phyloP scores from a whole-genome alignment of 2,888 invertebrate species.

The Synergus gifuensis region DNA sequence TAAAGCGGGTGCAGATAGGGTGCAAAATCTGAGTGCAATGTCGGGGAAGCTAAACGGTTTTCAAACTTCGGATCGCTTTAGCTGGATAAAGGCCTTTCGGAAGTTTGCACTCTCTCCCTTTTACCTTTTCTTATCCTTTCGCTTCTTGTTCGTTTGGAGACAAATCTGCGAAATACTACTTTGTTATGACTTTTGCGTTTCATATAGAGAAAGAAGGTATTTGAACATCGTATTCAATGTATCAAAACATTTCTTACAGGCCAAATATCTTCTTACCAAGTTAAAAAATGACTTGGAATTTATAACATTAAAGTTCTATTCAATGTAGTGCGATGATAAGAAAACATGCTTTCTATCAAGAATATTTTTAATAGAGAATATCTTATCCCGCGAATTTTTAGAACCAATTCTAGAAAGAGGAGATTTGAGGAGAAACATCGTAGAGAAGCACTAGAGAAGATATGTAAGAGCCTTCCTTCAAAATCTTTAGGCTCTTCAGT shows the following conservation, averaged over 20 bases:
- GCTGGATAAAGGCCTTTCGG: constrained; percentile 39
- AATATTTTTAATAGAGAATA: neutral
- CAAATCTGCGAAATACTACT: neutral
- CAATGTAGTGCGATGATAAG: no score
- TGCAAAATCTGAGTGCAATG: constrained; percentile 32
- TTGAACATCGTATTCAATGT: no score
- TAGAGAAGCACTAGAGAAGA: constrained; percentile 57
- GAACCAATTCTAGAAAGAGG: neutral
- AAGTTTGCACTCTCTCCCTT: constrained; percentile 20
- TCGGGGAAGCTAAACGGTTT: constrained; percentile 39
- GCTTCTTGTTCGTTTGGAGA: neutral
- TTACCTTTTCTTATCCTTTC: constrained; percentile 5
- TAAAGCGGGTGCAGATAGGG: constrained; percentile 6
- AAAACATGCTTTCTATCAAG: neutral
- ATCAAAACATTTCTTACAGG: neutral
- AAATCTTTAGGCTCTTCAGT: constrained; percentile 56
- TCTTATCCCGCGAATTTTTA: neutral
- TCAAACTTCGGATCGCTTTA: constrained; percentile 40
- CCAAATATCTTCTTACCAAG: no score
- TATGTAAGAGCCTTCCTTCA: constrained; percentile 59
- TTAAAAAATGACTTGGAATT: no score
- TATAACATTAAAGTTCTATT: no score
- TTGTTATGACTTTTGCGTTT: neutral
- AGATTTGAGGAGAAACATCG: neutral
- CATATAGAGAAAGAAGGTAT: neutral